Evolutionary conservation across 2,888 invertebrate species (phyloP).

Genomic region (Conus canariensis): DNA sequence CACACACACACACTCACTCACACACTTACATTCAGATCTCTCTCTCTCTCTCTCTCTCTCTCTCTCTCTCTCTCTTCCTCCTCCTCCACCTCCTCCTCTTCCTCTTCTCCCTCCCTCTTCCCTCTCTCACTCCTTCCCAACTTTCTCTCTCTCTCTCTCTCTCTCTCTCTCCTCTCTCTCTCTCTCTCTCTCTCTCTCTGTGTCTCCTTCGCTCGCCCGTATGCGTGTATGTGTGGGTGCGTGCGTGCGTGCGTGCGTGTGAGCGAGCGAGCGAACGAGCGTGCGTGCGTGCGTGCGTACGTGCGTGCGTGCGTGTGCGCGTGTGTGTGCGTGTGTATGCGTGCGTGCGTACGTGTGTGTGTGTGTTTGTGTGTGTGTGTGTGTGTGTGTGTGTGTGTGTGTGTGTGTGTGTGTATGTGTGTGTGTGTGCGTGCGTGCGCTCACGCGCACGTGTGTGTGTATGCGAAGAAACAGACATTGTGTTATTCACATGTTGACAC

Average conservation of each 20-base stretch:
- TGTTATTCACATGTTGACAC: no score
- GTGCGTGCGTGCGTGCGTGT: not conserved
- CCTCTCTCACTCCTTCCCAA: not conserved
- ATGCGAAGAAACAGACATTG: no score
- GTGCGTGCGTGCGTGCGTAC: not conserved
- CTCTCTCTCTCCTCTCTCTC: not conserved
- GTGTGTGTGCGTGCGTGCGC: not conserved
- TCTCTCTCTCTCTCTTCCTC: not conserved
- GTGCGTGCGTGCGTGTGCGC: not conserved
- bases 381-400: slow-evolving; percentile 11
- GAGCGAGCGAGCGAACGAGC: not conserved
- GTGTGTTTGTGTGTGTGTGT: not conserved
- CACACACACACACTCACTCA: not conserved
- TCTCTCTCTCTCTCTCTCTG: not conserved
- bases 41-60: not conserved
- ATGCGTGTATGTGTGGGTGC: not conserved
- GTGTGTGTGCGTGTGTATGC: not conserved
- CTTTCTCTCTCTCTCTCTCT: not conserved
- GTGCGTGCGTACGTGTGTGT: slow-evolving; percentile 8
- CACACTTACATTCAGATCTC: no score
- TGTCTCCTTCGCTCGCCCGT: not conserved
- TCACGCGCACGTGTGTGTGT: no score
- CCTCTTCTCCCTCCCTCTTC: not conserved
- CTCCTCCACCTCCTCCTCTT: not conserved
- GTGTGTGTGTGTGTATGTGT: not conserved